Percentiles rank a stretch among this genome's conserved stretches.
Conservation (phyloP, 2,797 vertebrate species). For the Macrochelys suwanniensis region DNA sequence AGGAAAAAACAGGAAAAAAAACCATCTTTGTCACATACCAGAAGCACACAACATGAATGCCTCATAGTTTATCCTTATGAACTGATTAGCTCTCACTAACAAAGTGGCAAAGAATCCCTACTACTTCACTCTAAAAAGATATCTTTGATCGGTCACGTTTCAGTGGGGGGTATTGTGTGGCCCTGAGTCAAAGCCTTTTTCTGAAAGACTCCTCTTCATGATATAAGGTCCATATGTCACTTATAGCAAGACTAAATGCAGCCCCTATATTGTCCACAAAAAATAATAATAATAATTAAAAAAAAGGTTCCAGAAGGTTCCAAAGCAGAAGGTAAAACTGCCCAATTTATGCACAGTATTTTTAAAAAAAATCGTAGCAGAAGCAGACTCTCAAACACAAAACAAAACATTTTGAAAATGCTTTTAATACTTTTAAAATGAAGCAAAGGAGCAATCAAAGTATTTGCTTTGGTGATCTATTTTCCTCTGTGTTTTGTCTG, state of each 20-base stretch:
- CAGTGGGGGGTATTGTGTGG: not conserved
- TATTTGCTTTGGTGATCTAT: not conserved
- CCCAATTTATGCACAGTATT: not conserved
- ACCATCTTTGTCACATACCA: not conserved
- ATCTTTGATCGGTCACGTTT: accelerated
- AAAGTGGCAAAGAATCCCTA: accelerated
- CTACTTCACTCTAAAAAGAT: not conserved
- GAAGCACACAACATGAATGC: not conserved
- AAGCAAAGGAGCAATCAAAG: not conserved
- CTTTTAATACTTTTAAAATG: not conserved
- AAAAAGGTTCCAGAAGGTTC: not conserved
- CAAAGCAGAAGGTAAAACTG: not conserved
- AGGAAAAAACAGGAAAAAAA: conserved; percentile 45
- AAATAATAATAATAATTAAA: too few relatives aligned
- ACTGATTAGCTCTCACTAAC: not conserved
- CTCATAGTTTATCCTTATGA: not conserved
- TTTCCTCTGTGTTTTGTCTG: not conserved
- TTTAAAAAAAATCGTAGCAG: not conserved
- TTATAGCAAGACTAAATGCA: not conserved
- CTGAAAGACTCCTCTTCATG: not conserved
- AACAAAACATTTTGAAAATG: too few relatives aligned
- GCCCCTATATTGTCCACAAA: not conserved
- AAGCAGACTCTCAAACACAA: not conserved
- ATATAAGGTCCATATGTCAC: not conserved
- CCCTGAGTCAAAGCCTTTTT: not conserved